These are phyloP conservation scores for Cebus imitator DNA, from an alignment of 2,113 vertebrate species.

Conservation along the genomic window DNA sequence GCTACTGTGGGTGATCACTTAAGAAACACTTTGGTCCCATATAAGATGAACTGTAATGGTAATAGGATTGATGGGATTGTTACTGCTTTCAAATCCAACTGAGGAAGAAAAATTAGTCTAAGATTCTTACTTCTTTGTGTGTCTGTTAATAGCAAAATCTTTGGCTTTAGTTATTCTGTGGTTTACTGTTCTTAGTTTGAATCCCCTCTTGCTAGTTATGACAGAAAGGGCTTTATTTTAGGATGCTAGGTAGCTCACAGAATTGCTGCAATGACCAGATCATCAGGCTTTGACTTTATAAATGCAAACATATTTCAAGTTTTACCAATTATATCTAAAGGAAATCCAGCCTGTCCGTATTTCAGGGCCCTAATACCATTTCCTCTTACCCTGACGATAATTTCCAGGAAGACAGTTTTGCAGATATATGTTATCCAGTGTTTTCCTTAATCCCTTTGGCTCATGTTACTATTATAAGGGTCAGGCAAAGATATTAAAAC, in stretches of 20 bases:
- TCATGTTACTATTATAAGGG: conserved; percentile 3
- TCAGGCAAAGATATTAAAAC: conserved; percentile 56
- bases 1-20: neutral
- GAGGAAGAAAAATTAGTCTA: neutral
- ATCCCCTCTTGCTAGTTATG: neutral
- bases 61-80: neutral
- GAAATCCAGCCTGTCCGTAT: neutral
- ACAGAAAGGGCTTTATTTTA: conserved; percentile 24
- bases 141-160: neutral
- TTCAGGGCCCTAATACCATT: neutral
- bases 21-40: neutral
- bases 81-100: neutral
- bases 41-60: neutral
- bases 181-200: neutral
- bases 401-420: conserved; percentile 28
- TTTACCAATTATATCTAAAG: conserved; percentile 41
- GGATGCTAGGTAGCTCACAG: neutral
- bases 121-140: neutral
- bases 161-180: neutral
- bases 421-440: neutral
- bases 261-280: neutral
- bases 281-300: conserved; percentile 14
- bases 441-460: conserved; percentile 52
- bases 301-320: conserved; percentile 11
- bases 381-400: conserved; percentile 31